Conservation (phyloP, 2,888 invertebrate genomes). For the Eutolmus rufibarbis region DNA sequence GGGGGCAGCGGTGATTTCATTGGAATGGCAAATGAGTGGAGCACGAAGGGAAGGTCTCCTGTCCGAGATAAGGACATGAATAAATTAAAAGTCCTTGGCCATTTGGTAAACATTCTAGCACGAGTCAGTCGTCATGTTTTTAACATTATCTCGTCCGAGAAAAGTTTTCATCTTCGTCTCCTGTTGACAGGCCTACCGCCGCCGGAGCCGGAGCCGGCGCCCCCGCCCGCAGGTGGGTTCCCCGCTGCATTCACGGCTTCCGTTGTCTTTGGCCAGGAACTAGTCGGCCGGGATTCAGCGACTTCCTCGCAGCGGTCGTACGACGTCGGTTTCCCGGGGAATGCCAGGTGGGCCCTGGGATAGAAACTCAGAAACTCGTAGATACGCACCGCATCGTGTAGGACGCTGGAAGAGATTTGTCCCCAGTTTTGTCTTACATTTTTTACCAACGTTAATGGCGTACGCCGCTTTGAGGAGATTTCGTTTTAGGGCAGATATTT, state of each 20-base stretch:
- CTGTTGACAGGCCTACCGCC: conserved; percentile 8
- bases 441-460: conserved; percentile 8
- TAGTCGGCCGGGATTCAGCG: neutral
- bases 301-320: neutral
- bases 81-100: conserved; percentile 42
- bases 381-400: neutral
- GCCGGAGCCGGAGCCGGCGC: too few species aligned
- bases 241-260: neutral
- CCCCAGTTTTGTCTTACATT: conserved; percentile 20
- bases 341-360: neutral
- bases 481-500: neutral
- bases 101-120: conserved; percentile 35
- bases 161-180: conserved; percentile 29
- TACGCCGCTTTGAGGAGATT: conserved; percentile 2
- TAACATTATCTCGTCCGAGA: conserved; percentile 9
- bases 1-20: conserved; percentile 28
- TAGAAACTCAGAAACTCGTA: neutral
- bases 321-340: neutral
- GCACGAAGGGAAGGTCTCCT: conserved; percentile 11
- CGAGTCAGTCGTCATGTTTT: conserved; percentile 34
- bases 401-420: conserved; percentile 21
- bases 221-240: neutral
- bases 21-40: conserved; percentile 26
- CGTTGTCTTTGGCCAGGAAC: neutral
- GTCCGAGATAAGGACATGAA: conserved; percentile 40